Conservation (phyloP, 2,888 invertebrate species). For the Zootermopsis nevadensis region DNA sequence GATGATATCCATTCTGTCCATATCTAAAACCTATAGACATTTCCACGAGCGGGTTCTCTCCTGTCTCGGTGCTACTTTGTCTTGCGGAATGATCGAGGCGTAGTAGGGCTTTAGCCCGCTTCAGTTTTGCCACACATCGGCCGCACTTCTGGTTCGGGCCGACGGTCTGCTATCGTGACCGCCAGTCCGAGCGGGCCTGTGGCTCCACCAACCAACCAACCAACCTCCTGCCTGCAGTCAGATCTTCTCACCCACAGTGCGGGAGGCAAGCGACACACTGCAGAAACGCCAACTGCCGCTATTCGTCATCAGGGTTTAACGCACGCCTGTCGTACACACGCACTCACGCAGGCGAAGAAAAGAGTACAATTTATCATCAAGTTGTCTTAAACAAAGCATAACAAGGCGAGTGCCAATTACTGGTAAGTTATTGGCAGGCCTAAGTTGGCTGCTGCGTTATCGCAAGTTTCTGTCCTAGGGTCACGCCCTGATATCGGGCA, state of each 20-base stretch:
- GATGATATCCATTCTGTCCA: too few species aligned
- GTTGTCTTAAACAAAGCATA: neutral
- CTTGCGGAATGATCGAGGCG: slow-evolving; percentile 15
- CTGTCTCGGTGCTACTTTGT: neutral
- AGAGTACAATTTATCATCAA: neutral
- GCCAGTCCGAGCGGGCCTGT: slow-evolving; percentile 56
- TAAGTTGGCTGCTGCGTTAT: too few species aligned
- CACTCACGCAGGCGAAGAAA: neutral
- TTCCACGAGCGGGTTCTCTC: neutral
- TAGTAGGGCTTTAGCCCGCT: neutral
- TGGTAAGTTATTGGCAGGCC: neutral
- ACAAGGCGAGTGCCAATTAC: neutral
- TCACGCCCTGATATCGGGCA: neutral
- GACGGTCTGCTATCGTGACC: neutral
- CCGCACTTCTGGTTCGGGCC: neutral
- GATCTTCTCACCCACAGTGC: slow-evolving; percentile 6
- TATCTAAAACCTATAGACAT: neutral
- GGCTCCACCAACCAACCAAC: too few species aligned
- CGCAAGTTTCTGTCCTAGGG: neutral
- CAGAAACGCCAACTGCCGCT: neutral
- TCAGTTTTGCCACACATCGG: neutral
- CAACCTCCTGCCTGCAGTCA: slow-evolving; percentile 54
- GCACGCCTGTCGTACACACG: neutral
- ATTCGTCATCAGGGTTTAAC: neutral
- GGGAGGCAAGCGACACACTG: neutral